Base-by-base conservation (phyloP, 64 coral and sea anemone genomes). In the Pocillopora damicornis region DNA sequence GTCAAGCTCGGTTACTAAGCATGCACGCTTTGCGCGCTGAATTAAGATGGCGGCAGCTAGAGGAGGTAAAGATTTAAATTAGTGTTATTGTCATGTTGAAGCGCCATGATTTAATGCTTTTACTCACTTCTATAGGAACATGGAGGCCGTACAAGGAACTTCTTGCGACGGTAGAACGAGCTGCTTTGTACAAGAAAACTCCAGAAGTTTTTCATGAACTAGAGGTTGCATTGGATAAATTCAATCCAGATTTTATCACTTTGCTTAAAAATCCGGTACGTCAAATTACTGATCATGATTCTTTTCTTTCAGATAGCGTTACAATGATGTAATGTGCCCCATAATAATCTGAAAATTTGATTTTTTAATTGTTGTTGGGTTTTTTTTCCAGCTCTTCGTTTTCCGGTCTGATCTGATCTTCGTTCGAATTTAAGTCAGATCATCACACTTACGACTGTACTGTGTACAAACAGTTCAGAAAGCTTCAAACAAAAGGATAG, bases 71-170 rank as follows among this genome's bases (percentile, higher is more conserved):
- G 15, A 5, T 5, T 11, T 45, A 56, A 74, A 62, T 74, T 69
- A 81, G 12, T 78, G 5, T 13, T 66, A 23, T 72, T 76, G 45
- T 60, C 11, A 9, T 15, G 13, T 75, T 73, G 56, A 2, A 20
- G 35, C 58, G 18, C 0, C 37, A 8, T 35, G 36, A 23, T 76
- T 83, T 5, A 26, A 7, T 45, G 2, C 1, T 56, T 88, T 60
- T 57, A 23, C 35, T 16, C 18, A 51, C 79, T 35, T 87, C 15
- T 73, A 78, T 86, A 99, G 97, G 97, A 26, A 83, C 76, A 22
- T 95, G 97, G 97, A 92, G 91, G 59, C 93, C 97, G 11, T 99
- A 95, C 67, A 99, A 99, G 58, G 93, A 95, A 45, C 77, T 99
- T 73, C 88, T 90, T 34, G 82, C 93, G 26, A 77, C 90, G 71